These are phyloP conservation scores for Tragelaphus strepsiceros DNA, from an alignment of 2,113 vertebrate species.

Conservation along the genomic window DNA sequence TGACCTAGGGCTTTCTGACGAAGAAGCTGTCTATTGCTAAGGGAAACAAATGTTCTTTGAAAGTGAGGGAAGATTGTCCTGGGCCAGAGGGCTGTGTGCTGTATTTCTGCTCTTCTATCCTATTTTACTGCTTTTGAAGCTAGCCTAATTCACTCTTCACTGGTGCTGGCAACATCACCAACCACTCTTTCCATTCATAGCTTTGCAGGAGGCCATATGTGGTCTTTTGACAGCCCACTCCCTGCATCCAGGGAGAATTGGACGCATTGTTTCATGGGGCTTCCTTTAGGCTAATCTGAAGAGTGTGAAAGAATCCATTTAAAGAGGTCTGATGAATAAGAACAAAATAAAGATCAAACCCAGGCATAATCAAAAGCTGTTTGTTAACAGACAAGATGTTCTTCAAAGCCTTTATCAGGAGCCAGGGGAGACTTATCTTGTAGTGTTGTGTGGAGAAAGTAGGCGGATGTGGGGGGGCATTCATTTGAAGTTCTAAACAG, in stretches of 20 bases:
- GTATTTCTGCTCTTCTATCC: not conserved
- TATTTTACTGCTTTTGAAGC: conserved; percentile 31
- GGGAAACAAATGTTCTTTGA: not conserved
- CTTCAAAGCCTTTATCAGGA: conserved; percentile 80
- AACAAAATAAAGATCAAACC: conserved; percentile 84
- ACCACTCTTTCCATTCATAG: not conserved
- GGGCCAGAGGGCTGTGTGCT: not conserved
- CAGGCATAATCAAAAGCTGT: conserved; percentile 82
- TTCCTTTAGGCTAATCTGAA: conserved; percentile 82
- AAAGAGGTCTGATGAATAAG: conserved; percentile 80
- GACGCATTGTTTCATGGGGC: conserved; percentile 79
- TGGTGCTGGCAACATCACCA: not conserved
- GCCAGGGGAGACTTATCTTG: conserved; percentile 80
- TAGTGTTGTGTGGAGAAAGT: conserved; percentile 73
- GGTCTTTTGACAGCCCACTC: conserved; percentile 46
- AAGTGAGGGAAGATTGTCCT: not conserved
- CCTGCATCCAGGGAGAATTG: conserved; percentile 49
- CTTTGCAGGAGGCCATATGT: conserved; percentile 12
- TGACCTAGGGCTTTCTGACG: not conserved
- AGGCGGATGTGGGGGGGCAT: conserved; percentile 64
- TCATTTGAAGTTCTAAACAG: conserved; percentile 69
- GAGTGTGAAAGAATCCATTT: conserved; percentile 84
- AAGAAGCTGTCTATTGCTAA: not conserved
- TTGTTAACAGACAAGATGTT: conserved; percentile 82
- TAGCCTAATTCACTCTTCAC: not conserved